A percentile compares a stretch with the other conserved stretches of the same genome.
These are phyloP conservation scores for Rynchops niger DNA, from an alignment of 2,113 vertebrate genomes.

Conservation along the genomic window DNA sequence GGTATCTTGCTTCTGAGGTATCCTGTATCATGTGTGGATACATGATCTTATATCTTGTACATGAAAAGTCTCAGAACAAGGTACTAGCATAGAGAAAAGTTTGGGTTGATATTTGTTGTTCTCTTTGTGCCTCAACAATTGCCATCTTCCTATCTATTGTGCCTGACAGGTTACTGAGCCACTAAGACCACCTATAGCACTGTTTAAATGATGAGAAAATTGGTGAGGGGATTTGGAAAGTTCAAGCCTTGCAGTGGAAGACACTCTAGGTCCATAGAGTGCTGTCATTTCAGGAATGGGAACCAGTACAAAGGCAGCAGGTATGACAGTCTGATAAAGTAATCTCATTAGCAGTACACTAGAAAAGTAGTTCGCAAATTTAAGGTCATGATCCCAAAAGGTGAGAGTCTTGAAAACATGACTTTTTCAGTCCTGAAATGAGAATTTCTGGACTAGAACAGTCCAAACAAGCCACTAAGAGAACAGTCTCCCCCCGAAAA, in stretches of 20 bases:
- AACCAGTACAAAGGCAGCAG: neutral
- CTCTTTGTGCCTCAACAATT: neutral
- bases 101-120: neutral
- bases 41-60: neutral
- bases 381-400: neutral
- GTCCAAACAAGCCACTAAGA: neutral
- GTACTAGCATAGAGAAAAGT: neutral
- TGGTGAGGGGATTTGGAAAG: neutral
- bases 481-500: neutral
- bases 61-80: neutral
- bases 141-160: neutral
- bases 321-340: neutral
- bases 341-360: neutral
- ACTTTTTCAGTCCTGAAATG: neutral
- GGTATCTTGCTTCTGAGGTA: neutral
- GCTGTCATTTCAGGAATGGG: neutral
- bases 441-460: neutral
- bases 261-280: neutral
- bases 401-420: neutral
- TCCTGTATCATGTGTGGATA: neutral
- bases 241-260: neutral
- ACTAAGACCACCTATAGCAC: neutral
- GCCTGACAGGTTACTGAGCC: neutral
- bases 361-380: neutral
- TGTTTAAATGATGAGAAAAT: neutral